These are phyloP conservation scores for Silurus lanzhouensis DNA, from an alignment of 2,797 vertebrate species.

Conservation along the genomic window DNA sequence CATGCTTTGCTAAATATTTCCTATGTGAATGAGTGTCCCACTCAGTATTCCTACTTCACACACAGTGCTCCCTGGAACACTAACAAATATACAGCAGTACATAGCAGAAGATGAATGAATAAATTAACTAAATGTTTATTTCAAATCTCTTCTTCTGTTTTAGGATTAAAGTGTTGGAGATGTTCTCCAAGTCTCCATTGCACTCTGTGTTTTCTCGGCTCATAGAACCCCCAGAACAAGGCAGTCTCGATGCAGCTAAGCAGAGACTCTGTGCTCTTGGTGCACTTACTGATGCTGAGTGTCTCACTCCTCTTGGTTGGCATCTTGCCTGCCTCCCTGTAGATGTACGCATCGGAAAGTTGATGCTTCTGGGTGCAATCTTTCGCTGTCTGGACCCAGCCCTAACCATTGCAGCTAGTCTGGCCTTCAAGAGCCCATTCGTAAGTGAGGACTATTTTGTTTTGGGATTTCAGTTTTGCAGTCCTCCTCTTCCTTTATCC, in stretches of 20 bases:
- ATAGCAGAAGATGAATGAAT: background rate
- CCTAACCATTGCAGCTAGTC: conserved; percentile 94
- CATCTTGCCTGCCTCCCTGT: conserved; percentile 96
- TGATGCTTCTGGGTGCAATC: conserved; percentile 96
- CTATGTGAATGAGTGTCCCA: background rate
- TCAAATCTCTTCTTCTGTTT: conserved; percentile 6
- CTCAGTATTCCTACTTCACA: background rate
- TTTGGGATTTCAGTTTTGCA: background rate
- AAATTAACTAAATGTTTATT: background rate
- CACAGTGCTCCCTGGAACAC: background rate
- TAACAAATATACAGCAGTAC: background rate
- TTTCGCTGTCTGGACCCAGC: conserved; percentile 97
- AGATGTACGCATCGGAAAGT: conserved; percentile 94
- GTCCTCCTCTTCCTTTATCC: background rate
- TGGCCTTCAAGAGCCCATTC: conserved; percentile 89
- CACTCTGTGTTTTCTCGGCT: conserved; percentile 88
- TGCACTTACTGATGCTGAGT: conserved; percentile 85
- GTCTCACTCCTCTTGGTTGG: conserved; percentile 92
- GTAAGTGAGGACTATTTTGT: conserved; percentile 62
- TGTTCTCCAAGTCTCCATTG: conserved; percentile 83
- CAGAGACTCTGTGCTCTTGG: conserved; percentile 88
- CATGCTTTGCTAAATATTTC: background rate
- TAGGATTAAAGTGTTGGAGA: conserved; percentile 95
- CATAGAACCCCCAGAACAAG: conserved; percentile 85
- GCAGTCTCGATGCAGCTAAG: conserved; percentile 83